Percentiles rank a stretch among this genome's conserved stretches.
Conservation (phyloP, 1,140 invertebrate species). For the Papilio dardanus region DNA sequence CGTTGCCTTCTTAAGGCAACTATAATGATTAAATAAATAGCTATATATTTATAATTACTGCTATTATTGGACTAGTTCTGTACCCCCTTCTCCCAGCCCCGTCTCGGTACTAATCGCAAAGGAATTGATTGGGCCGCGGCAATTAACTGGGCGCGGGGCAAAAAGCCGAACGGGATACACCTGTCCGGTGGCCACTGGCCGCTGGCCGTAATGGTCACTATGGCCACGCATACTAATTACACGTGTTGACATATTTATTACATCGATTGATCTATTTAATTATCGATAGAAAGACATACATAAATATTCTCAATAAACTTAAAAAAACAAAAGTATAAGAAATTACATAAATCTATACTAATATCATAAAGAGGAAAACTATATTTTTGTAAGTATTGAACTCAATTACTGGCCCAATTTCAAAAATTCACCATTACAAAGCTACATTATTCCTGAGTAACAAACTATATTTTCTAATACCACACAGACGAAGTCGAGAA, state of each 20-base stretch:
- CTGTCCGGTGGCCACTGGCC: constrained; percentile 7
- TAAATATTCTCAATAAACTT: neutral
- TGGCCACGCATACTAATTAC: constrained; percentile 12
- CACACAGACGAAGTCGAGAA: too few species aligned
- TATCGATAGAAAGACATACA: neutral
- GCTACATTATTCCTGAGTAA: too few species aligned
- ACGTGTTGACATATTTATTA: constrained; percentile 14
- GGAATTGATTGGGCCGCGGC: constrained; percentile 16
- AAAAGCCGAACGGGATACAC: neutral
- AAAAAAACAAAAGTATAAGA: neutral
- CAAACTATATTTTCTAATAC: too few species aligned
- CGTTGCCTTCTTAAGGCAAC: neutral
- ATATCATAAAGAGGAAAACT: too few species aligned
- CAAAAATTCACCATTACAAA: too few species aligned
- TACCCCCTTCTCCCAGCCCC: neutral
- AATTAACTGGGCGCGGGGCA: neutral
- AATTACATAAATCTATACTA: neutral
- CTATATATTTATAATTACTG: constrained; percentile 13
- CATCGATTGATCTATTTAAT: neutral
- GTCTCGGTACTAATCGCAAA: neutral
- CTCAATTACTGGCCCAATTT: too few species aligned
- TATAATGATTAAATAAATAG: constrained; percentile 1
- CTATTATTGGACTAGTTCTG: neutral
- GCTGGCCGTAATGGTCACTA: neutral
- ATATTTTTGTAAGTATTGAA: too few species aligned